A percentile compares a stretch with the other conserved stretches of the same genome.
These are phyloP conservation scores for Rhadina sibilatrix DNA, from an alignment of 2,113 vertebrate species.

Conservation along the genomic window DNA sequence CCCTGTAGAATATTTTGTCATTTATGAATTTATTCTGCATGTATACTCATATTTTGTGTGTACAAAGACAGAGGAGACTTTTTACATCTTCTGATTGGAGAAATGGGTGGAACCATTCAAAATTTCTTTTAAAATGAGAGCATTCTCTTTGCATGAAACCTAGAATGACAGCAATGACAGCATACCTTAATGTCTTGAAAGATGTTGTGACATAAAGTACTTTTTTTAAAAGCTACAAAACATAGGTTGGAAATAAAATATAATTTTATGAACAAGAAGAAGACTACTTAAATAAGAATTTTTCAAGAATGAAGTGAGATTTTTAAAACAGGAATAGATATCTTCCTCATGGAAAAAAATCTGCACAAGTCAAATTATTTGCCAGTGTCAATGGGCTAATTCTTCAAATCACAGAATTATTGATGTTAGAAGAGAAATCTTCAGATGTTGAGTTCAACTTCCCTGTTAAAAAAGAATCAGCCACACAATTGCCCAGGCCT, in stretches of 20 bases:
- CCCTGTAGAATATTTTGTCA: not conserved
- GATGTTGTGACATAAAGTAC: not conserved
- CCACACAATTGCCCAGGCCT: accelerated
- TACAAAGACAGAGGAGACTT: not conserved
- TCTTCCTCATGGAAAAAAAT: not conserved
- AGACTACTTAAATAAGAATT: not conserved
- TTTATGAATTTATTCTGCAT: not conserved
- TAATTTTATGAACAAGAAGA: not conserved
- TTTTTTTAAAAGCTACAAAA: not conserved
- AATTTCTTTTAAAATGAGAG: not conserved
- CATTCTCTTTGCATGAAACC: not conserved
- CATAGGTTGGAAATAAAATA: not conserved
- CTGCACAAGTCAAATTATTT: not conserved
- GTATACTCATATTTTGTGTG: not conserved
- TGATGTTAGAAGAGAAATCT: not conserved
- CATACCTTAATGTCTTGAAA: not conserved
- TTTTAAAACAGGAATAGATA: not conserved
- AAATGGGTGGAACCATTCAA: not conserved
- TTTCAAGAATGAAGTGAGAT: not conserved
- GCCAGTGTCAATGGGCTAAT: accelerated
- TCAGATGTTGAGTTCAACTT: not conserved
- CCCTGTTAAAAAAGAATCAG: not conserved
- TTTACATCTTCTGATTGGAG: accelerated
- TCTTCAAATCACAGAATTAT: not conserved
- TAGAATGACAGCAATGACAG: not conserved